Evolutionary conservation across 2,888 invertebrate genomes (phyloP), one percentile per base, ranked within the genome.

Genomic region (Ferdinandea cuprea): DNA sequence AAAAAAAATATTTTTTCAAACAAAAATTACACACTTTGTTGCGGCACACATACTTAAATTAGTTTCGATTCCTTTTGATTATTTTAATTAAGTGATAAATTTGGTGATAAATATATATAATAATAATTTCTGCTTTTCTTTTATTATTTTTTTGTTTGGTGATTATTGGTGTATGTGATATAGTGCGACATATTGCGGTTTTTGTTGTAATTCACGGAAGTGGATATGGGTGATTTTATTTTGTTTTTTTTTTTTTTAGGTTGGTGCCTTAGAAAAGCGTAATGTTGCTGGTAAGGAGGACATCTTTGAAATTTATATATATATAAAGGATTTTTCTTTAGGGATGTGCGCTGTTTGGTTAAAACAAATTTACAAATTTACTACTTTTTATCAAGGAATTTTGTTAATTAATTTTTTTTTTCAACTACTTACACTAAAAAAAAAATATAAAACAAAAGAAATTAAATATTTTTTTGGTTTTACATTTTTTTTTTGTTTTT

Each of bases 401-500:
- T 59, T 71, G 50, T 71, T 61, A 42, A 13, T 7, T 11, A 35
- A 40, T 65, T 50, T 17, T 50, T 28, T 30, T 65, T 58, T 59
- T 52, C 6, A 13, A 68, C 54, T 73, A 78, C 50, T 83, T 77
- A 42, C 58, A 59, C 54, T 80, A 80, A 86, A 56, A 85, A 81
- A 83, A 84, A 84, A 86, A 74, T 63, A 85, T 72, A 85, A 86
- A 86, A 85, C 66, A 80, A 85, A 85, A 85, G 35, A 72, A 59
- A 66, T 50, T 13, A 74, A 61, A 72, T 30, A 40, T 81, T 77
- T 85, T 81, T 86, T 73, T 81, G 52, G 85, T 85, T 85, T 86
- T 79, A 72, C 85, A 85, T 72, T 81, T 78, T 40, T 65, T 65
- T 65, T 74, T 69, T 86, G 79, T 28, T 72, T 84, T 68, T 71